Base-by-base conservation (phyloP, 2,888 invertebrate species). In the Malacosoma neustria region DNA sequence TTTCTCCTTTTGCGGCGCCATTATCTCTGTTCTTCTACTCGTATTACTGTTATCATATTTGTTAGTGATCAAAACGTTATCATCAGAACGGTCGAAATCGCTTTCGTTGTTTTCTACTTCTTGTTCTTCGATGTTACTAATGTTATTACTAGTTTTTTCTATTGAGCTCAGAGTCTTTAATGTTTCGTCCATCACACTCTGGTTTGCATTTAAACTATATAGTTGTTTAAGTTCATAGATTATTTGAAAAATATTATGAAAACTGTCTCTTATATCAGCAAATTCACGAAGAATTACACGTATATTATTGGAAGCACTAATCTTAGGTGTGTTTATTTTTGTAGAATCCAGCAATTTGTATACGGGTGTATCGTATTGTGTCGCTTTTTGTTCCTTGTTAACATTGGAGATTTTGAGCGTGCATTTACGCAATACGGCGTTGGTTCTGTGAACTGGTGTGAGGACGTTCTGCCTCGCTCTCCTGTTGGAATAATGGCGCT, bases 281-380 rank as follows among this genome's bases (percentile, higher is more conserved):
- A 73, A 42, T 37, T 63, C 61, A 30, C 49, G 52, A 1, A 49
- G 42, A 34, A 64, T 55, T 12, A 60, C 49, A 35, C 46, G 37
- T 14, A 61, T 42, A 14, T 43, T 58, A 32, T 54, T 45, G 12
- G 35, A 39, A 11, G 22, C 36, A 41, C 46, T 4, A 38, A 45
- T 39, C 38, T 52, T 34, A 12, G 48, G 40, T 36, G 39, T 49
- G 40, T 57, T 53, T 50, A 49, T 61, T 46, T 51, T 64, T 11
- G 66, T 71, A 1, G 68, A 68, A 50, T 71, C 70, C 32, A 68
- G 61, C 45, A 59, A 62, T 51, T 65, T 68, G 30, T 61, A 64
- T 4, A 46, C 41, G n/a, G 45, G 40, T 14, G 15, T 34, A 39
- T 47, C 22, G 3, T 9, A 9, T 22, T 7, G 6, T 22, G 22